These are phyloP conservation scores for Cossypha polioptera DNA, from an alignment of 2,797 vertebrate genomes.

Conservation along the genomic window DNA sequence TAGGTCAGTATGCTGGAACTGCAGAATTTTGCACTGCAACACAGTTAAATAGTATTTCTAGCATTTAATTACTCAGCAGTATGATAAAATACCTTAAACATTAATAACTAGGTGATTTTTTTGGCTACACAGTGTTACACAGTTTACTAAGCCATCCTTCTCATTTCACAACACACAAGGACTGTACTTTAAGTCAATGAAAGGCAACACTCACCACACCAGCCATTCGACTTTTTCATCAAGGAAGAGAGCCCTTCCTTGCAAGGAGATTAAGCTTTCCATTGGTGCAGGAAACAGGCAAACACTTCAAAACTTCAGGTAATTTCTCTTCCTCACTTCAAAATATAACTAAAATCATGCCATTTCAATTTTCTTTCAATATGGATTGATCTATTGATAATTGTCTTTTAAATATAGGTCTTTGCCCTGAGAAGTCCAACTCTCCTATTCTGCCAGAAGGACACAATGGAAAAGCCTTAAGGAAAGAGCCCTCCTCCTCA, in stretches of 20 bases:
- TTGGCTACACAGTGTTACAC: not conserved
- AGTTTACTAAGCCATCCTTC: not conserved
- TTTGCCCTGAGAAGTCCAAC: not conserved
- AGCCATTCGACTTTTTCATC: slow-evolving; percentile 48
- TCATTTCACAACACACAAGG: not conserved
- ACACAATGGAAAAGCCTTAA: not conserved
- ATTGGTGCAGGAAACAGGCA: not conserved
- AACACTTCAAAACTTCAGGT: not conserved
- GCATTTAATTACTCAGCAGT: not conserved
- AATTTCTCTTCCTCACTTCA: not conserved
- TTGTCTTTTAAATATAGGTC: not conserved
- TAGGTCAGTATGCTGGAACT: not conserved
- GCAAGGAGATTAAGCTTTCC: slow-evolving; percentile 55
- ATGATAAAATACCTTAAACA: not conserved
- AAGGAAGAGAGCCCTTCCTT: slow-evolving; percentile 39
- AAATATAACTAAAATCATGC: not conserved
- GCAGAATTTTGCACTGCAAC: not conserved
- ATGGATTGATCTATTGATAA: not conserved
- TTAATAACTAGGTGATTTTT: not conserved
- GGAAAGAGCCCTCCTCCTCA: not conserved
- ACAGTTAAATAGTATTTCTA: not conserved
- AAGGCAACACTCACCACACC: slow-evolving; percentile 54
- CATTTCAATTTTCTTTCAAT: not conserved
- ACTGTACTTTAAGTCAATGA: not conserved
- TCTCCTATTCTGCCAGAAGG: not conserved